Conservation (phyloP, 2,888 invertebrate genomes). For the Tillus elongatus region DNA sequence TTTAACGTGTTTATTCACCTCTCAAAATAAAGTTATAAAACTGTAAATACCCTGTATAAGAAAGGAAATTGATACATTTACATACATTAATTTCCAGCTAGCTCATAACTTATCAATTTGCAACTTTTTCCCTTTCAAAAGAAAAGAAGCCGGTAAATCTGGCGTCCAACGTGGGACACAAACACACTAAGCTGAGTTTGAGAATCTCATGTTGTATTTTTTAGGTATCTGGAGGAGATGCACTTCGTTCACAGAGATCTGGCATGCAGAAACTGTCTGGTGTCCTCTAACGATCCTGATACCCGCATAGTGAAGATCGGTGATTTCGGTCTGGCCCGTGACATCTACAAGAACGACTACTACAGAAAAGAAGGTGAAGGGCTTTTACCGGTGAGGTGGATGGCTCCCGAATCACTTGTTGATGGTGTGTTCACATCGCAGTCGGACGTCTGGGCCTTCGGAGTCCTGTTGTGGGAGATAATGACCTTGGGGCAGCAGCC, state of each 20-base stretch:
- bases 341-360: slow-evolving; percentile 95
- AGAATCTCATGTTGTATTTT: no score
- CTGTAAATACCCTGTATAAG: no score
- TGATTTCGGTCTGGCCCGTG: slow-evolving; percentile 93
- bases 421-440: slow-evolving; percentile 96
- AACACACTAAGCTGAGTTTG: no score
- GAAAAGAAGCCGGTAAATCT: no score
- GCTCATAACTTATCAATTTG: no score
- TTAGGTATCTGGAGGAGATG: slow-evolving; percentile 94
- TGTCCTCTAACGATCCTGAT: slow-evolving; percentile 60
- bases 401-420: slow-evolving; percentile 93
- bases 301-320: slow-evolving; percentile 88
- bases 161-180: no score
- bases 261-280: slow-evolving; percentile 92
- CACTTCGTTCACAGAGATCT: slow-evolving; percentile 96
- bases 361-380: slow-evolving; percentile 91
- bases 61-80: no score
- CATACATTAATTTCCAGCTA: no score
- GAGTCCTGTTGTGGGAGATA: slow-evolving; percentile 93
- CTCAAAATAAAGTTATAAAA: no score
- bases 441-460: slow-evolving; percentile 95
- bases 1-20: no score
- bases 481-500: slow-evolving; percentile 94
- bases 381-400: slow-evolving; percentile 91
- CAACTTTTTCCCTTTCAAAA: no score